phyloP scores from a whole-genome alignment of 2,113 vertebrate genomes.

The Nothocercus nigrocapillus region DNA sequence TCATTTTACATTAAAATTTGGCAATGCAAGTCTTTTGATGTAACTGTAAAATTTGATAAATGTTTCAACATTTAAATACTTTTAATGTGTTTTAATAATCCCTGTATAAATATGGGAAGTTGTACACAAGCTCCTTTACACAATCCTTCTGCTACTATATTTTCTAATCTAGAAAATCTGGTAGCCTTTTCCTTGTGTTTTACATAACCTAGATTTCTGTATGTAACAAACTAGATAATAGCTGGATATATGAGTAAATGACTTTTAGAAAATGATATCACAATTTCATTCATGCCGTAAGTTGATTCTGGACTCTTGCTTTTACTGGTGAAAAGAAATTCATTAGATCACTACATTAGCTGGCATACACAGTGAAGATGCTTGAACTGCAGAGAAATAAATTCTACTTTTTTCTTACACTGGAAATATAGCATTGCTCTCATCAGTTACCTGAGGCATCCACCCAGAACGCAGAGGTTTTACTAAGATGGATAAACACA shows the following conservation, averaged over 20 bases:
- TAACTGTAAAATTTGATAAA: neutral
- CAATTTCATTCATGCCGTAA: neutral
- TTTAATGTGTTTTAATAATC: neutral
- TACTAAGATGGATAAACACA: neutral
- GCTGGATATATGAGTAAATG: neutral
- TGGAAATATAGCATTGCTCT: neutral
- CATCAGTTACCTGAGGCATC: neutral
- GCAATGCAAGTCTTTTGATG: neutral
- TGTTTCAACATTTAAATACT: neutral
- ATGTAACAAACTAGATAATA: neutral
- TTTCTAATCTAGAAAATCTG: neutral
- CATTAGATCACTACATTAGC: neutral
- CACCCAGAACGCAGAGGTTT: neutral
- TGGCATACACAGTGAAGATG: neutral
- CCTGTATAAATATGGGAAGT: neutral
- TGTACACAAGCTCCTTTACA: neutral
- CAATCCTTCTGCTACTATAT: neutral
- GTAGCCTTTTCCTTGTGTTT: neutral
- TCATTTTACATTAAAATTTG: neutral
- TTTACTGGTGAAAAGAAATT: neutral
- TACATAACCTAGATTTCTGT: neutral
- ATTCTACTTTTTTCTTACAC: neutral
- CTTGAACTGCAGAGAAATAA: neutral
- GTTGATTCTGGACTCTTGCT: neutral
- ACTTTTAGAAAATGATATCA: neutral